A percentile compares a stretch with the other conserved stretches of the same genome.
These are phyloP conservation scores for Trypoxylus dichotomus DNA, from an alignment of 1,140 invertebrate genomes.

Conservation along the genomic window DNA sequence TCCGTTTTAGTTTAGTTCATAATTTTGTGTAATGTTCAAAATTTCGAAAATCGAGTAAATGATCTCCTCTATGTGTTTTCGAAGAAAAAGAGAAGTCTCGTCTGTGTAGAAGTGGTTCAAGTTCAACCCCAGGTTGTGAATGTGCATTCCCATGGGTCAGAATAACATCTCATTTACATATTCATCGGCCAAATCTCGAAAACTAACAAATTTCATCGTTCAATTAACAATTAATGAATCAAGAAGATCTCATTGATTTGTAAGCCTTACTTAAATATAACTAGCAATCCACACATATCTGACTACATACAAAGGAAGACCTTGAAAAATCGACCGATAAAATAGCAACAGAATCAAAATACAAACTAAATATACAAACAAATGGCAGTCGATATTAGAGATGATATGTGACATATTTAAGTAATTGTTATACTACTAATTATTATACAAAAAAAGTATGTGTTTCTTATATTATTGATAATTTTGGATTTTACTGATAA, in stretches of 20 bases:
- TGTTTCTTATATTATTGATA: not conserved
- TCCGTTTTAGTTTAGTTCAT: not conserved
- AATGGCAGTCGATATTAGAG: conserved; percentile 11
- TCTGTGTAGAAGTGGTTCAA: not conserved
- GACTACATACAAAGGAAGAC: not conserved
- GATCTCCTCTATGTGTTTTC: not conserved
- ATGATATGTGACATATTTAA: not conserved
- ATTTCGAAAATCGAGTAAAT: conserved; percentile 6
- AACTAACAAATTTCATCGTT: not conserved
- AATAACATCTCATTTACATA: not conserved
- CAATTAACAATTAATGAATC: not conserved
- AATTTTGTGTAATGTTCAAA: conserved; percentile 5
- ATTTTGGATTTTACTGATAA: conserved; percentile 26
- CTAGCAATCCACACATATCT: not conserved
- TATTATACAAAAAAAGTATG: not conserved
- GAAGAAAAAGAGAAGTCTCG: not conserved
- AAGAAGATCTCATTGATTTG: not conserved
- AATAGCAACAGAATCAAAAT: conserved; percentile 18
- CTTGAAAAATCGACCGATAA: not conserved
- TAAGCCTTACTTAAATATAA: conserved; percentile 1
- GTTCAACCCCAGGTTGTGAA: conserved; percentile 24
- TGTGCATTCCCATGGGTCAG: conserved; percentile 28
- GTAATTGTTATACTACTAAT: conserved; percentile 6
- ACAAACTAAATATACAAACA: not conserved
- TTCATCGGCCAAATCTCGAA: conserved; percentile 10